phyloP scores from a whole-genome alignment of 2,888 invertebrate genomes.

The Serrognathus titanus region DNA sequence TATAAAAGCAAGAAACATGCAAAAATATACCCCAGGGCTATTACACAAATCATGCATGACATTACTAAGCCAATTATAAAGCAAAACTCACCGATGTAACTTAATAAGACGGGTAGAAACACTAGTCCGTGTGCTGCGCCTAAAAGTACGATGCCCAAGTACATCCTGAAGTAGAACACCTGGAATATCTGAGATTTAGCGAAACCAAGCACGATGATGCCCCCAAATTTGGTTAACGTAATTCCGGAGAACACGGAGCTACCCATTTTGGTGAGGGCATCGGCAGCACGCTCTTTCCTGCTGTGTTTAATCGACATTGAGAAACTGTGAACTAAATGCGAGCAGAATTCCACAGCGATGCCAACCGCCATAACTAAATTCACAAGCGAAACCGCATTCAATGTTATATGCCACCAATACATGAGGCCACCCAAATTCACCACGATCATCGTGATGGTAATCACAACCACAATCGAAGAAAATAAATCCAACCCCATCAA shows the following conservation, averaged over 20 bases:
- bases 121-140: conserved; percentile 97
- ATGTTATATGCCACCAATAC: conserved; percentile 94
- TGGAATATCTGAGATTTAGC: conserved; percentile 97
- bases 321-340: conserved; percentile 93
- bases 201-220: conserved; percentile 93
- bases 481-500: conserved; percentile 92
- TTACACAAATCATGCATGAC: conserved; percentile 15
- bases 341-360: conserved; percentile 97
- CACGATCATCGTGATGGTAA: conserved; percentile 92
- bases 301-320: conserved; percentile 71
- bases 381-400: conserved; percentile 96
- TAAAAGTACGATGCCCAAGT: conserved; percentile 93
- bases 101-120: conserved; percentile 94
- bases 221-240: conserved; percentile 96
- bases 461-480: conserved; percentile 82
- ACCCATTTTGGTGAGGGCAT: conserved; percentile 79
- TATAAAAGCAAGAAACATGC: conserved; percentile 10
- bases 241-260: conserved; percentile 96
- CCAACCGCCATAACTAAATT: conserved; percentile 98
- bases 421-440: conserved; percentile 91
- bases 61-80: conserved; percentile 19
- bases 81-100: conserved; percentile 81
- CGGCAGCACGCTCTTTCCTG: conserved; percentile 73
- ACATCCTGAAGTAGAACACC: conserved; percentile 54
- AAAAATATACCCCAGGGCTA: conserved; percentile 19